These are phyloP conservation scores for Diorhabda sublineata DNA, from an alignment of 1,140 invertebrate genomes.

Conservation along the genomic window DNA sequence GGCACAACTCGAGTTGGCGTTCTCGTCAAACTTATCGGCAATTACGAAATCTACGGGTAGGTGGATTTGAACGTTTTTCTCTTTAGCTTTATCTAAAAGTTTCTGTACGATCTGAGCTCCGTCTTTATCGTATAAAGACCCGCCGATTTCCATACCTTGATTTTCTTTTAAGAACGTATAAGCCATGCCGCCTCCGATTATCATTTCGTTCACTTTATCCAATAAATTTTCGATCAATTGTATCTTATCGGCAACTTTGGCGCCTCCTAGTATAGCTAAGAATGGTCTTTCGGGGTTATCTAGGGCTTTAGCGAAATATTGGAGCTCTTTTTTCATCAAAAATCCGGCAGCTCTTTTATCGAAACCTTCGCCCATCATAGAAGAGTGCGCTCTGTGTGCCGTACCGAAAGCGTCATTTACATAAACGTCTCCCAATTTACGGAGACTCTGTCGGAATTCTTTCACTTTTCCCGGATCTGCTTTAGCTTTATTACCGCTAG, in stretches of 20 bases:
- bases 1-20: slow-evolving; percentile 75
- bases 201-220: slow-evolving; percentile 99
- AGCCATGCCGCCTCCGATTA: slow-evolving; percentile 99
- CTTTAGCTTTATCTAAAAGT: slow-evolving; percentile 86
- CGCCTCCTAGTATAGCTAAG: slow-evolving; percentile 95
- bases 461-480: slow-evolving; percentile 13
- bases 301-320: slow-evolving; percentile 96
- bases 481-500: slow-evolving; percentile 75
- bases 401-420: slow-evolving; percentile 99
- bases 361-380: slow-evolving; percentile 82
- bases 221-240: slow-evolving; percentile 96
- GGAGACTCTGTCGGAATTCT: slow-evolving; percentile 2
- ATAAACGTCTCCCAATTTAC: slow-evolving; percentile 74
- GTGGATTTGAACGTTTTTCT: slow-evolving; percentile 91
- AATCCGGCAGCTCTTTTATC: slow-evolving; percentile 89
- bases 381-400: slow-evolving; percentile 95
- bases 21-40: slow-evolving; percentile 93
- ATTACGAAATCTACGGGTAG: slow-evolving; percentile 95
- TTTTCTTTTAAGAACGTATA: slow-evolving; percentile 97
- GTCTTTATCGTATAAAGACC: slow-evolving; percentile 88
- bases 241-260: slow-evolving; percentile 99
- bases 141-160: slow-evolving; percentile 93
- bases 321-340: slow-evolving; percentile 94
- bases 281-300: slow-evolving; percentile 94
- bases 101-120: slow-evolving; percentile 92